phyloP scores from a whole-genome alignment of 2,888 invertebrate genomes.

The Didymodactylos carnosus region DNA sequence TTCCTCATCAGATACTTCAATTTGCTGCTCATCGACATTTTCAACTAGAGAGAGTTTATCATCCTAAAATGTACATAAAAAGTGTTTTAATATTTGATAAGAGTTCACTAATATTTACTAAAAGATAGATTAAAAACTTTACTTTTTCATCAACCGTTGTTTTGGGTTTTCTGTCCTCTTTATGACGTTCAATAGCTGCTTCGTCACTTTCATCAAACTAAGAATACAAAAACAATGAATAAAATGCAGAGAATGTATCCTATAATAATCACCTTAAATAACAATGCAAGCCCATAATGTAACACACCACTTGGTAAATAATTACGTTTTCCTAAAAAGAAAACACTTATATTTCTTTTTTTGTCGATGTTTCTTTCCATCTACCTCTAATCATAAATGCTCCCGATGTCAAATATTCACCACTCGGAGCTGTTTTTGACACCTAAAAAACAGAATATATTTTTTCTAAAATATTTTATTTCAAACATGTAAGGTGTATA shows the following conservation, averaged over 20 bases:
- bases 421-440: slow-evolving; percentile 86
- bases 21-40: neutral
- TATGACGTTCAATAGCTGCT: slow-evolving; percentile 3
- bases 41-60: neutral
- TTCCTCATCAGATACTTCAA: slow-evolving; percentile 1
- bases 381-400: slow-evolving; percentile 38
- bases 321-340: slow-evolving; percentile 63
- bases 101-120: neutral
- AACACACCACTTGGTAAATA: slow-evolving; percentile 76
- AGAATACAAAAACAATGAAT: neutral
- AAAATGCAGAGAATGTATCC: no score
- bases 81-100: neutral
- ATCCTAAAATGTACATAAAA: neutral
- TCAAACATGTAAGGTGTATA: slow-evolving; percentile 18
- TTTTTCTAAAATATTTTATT: neutral
- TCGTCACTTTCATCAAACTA: slow-evolving; percentile 6
- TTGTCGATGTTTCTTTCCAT: no score
- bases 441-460: slow-evolving; percentile 39
- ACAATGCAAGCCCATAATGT: slow-evolving; percentile 61
- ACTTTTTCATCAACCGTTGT: slow-evolving; percentile 3
- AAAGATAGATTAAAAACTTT: neutral
- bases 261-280: neutral
- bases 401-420: slow-evolving; percentile 79
- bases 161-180: slow-evolving; percentile 10
- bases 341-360: neutral